Evolutionary conservation across 2,888 invertebrate genomes (phyloP).

Genomic region (Nomada fabriciana): DNA sequence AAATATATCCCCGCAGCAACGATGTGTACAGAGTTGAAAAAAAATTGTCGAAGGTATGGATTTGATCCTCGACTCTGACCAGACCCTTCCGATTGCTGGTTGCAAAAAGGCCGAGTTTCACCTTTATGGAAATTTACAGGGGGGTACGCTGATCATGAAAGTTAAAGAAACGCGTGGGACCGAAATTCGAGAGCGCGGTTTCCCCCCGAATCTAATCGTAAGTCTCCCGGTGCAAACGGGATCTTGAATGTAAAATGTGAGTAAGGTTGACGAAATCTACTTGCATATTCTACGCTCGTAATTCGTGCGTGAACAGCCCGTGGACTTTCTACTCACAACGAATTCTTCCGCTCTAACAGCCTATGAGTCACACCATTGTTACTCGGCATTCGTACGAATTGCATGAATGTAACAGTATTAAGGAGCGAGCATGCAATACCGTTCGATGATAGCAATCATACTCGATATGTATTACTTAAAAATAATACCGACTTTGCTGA

Average conservation of each 20-base stretch:
- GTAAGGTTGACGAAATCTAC: constrained; percentile 44
- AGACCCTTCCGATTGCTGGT: not conserved
- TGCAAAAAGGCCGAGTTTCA: not conserved
- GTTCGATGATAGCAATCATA: not conserved
- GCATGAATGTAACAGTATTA: constrained; percentile 35
- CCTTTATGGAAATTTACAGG: constrained; percentile 12
- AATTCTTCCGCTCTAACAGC: constrained; percentile 47
- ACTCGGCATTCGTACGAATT: constrained; percentile 44
- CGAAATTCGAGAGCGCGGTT: not conserved
- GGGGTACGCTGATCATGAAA: not conserved
- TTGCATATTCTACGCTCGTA: constrained; percentile 41
- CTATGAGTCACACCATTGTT: constrained; percentile 55
- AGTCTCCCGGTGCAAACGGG: not conserved
- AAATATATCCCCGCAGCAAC: not conserved
- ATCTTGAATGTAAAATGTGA: not conserved
- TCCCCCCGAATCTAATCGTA: not conserved
- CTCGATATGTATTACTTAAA: not conserved
- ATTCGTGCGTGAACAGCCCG: constrained; percentile 28
- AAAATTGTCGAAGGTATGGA: not conserved
- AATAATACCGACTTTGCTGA: too few relatives aligned
- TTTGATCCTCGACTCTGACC: not conserved
- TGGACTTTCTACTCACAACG: constrained; percentile 55
- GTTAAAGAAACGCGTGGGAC: not conserved
- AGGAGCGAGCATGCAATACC: constrained; percentile 15
- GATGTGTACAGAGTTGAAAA: not conserved